Percentiles rank a stretch among this genome's conserved stretches.
These are phyloP conservation scores for Pangasianodon hypophthalmus DNA, from an alignment of 2,113 vertebrate species.

Conservation along the genomic window DNA sequence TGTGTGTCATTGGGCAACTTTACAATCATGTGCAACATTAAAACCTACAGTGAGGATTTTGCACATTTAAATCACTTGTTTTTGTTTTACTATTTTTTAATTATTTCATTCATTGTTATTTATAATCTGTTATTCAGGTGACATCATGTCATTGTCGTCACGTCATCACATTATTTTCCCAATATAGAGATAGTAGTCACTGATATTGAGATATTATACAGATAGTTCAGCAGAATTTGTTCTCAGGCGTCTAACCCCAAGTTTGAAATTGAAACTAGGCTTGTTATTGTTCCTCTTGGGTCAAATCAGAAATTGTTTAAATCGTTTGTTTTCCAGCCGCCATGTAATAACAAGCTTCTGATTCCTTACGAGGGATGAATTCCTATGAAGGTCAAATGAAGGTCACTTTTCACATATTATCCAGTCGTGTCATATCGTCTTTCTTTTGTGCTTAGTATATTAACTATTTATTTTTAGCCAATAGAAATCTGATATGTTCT, in stretches of 20 bases:
- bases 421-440: neutral
- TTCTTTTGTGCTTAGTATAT: neutral
- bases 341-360: neutral
- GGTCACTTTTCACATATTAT: neutral
- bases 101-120: neutral
- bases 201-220: neutral
- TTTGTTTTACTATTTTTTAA: neutral
- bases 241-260: neutral
- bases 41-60: neutral
- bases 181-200: too few relatives aligned
- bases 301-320: neutral
- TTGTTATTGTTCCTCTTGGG: neutral
- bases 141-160: neutral
- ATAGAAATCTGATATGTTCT: neutral
- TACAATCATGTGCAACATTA: neutral
- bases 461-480: neutral
- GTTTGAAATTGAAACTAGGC: neutral
- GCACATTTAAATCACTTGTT: slow-evolving; percentile 1
- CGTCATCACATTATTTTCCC: neutral
- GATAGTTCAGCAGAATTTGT: neutral
- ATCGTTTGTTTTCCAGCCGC: neutral
- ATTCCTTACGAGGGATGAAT: neutral
- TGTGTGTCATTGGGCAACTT: neutral
- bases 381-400: neutral
- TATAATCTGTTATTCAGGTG: neutral